These are phyloP conservation scores for Opisthocomus hoazin DNA, from an alignment of 2,113 vertebrate species.

Conservation along the genomic window DNA sequence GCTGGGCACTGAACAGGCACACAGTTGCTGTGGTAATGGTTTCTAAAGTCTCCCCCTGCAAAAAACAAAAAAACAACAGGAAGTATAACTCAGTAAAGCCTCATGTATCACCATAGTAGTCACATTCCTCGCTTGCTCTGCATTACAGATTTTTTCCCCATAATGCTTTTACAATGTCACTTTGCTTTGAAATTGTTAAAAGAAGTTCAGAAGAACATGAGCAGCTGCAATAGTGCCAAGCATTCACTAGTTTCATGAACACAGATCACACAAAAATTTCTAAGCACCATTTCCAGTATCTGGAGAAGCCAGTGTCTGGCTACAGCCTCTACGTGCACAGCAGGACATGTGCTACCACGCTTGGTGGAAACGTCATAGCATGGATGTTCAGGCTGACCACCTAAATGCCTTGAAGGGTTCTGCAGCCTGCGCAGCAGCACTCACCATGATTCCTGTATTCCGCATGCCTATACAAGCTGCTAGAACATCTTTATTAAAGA, in stretches of 20 bases:
- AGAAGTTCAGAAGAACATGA: not conserved
- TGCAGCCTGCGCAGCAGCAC: not conserved
- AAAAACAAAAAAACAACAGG: not conserved
- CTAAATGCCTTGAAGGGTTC: not conserved
- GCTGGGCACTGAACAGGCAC: conserved; percentile 91
- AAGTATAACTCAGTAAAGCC: not conserved
- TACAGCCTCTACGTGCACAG: not conserved
- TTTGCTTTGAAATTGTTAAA: not conserved
- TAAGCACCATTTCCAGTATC: not conserved
- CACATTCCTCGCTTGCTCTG: not conserved
- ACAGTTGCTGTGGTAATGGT: conserved; percentile 93
- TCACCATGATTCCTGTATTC: fast-evolving
- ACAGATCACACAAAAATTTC: not conserved
- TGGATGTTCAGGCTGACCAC: not conserved
- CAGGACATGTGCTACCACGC: fast-evolving
- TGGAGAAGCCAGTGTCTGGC: not conserved
- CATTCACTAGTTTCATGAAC: not conserved
- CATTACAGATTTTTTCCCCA: not conserved
- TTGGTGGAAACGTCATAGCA: fast-evolving
- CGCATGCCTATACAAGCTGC: not conserved
- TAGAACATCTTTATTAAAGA: not conserved
- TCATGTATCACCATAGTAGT: not conserved
- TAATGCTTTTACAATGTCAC: not conserved
- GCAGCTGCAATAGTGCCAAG: not conserved
- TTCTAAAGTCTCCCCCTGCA: conserved; percentile 93